These are phyloP conservation scores for Ischnus inquisitorius DNA, from an alignment of 2,888 invertebrate species.

Conservation along the genomic window DNA sequence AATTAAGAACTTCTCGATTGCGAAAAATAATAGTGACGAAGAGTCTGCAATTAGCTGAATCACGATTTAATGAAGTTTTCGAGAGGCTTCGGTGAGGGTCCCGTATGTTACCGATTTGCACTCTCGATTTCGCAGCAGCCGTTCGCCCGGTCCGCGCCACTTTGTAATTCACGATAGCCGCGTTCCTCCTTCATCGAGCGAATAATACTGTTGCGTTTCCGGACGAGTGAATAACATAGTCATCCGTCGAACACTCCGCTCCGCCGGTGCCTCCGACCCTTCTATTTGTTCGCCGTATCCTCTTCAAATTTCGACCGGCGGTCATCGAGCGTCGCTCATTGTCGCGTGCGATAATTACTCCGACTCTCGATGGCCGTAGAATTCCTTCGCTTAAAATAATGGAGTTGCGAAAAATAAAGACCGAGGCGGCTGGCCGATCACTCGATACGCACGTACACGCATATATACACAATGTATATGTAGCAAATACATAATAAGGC, in stretches of 20 bases:
- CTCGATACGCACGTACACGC: slow-evolving; percentile 42
- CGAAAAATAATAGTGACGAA: slow-evolving; percentile 36
- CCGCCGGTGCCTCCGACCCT: slow-evolving; percentile 43
- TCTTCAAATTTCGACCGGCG: slow-evolving; percentile 36
- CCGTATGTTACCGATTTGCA: slow-evolving; percentile 82
- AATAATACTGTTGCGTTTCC: slow-evolving; percentile 84
- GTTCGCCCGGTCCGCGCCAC: slow-evolving; percentile 36
- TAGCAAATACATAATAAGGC: slow-evolving; percentile 14
- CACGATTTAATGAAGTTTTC: slow-evolving; percentile 82
- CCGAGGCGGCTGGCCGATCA: slow-evolving; percentile 64
- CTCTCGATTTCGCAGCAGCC: slow-evolving; percentile 53
- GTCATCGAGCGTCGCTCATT: slow-evolving; percentile 62
- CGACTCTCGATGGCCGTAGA: slow-evolving; percentile 69
- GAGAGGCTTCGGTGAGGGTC: slow-evolving; percentile 66
- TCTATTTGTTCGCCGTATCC: slow-evolving; percentile 51
- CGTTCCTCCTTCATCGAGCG: slow-evolving; percentile 69
- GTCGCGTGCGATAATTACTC: slow-evolving; percentile 64
- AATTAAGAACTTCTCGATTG: not conserved
- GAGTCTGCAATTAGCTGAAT: slow-evolving; percentile 79
- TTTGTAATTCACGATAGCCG: slow-evolving; percentile 51
- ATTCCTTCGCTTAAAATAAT: slow-evolving; percentile 82
- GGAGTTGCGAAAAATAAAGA: slow-evolving; percentile 68
- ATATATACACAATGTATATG: not conserved
- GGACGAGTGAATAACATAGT: slow-evolving; percentile 83
- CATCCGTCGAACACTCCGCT: slow-evolving; percentile 55